Conservation (phyloP, 2,797 vertebrate genomes). For the Hipposideros larvatus region DNA sequence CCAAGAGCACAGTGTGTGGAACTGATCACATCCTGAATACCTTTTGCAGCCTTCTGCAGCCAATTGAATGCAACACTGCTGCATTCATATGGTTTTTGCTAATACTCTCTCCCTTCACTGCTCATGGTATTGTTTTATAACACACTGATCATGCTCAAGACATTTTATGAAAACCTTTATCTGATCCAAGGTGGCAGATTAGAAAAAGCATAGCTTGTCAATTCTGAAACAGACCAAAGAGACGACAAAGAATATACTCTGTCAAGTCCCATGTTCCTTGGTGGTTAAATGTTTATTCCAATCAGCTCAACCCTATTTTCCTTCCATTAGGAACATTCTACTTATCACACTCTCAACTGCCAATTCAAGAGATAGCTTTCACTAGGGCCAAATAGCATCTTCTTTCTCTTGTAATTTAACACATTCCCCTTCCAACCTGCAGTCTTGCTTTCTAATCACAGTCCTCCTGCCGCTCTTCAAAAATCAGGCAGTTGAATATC, state of each 20-base stretch:
- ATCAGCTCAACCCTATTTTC: neutral
- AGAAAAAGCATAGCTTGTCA: neutral
- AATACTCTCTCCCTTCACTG: neutral
- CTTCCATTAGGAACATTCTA: slow-evolving; percentile 24
- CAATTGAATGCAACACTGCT: neutral
- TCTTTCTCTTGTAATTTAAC: slow-evolving; percentile 33
- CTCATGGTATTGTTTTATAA: neutral
- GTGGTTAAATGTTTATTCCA: neutral
- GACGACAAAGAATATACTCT: neutral
- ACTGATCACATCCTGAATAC: neutral
- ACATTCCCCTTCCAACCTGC: neutral
- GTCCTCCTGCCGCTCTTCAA: neutral
- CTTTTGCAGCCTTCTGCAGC: slow-evolving; percentile 9
- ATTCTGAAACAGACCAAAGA: neutral
- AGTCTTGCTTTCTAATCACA: neutral
- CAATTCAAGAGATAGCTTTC: neutral
- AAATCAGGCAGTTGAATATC: neutral
- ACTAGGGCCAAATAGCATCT: neutral
- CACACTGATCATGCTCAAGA: neutral
- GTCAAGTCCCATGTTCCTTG: neutral
- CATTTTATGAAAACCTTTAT: neutral
- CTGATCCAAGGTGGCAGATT: neutral
- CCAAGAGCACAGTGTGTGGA: slow-evolving; percentile 44
- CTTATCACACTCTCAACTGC: neutral
- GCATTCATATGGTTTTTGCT: slow-evolving; percentile 2